Evolutionary conservation across 2,113 vertebrate species (phyloP), one percentile per base, ranked within the genome.

Genomic region (Pterocles burchelli): DNA sequence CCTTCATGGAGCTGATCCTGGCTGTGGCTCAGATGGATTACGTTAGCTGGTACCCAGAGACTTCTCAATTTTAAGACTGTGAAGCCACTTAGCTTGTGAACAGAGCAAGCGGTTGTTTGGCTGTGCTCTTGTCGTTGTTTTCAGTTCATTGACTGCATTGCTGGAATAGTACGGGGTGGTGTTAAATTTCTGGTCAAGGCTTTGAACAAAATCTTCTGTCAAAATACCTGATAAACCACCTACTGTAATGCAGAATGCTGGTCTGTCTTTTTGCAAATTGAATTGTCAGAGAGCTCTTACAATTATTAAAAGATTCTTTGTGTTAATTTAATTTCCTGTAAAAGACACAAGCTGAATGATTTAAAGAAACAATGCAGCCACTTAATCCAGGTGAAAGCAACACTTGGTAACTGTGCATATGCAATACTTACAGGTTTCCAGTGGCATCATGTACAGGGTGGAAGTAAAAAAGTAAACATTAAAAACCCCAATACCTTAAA

Each of bases 231-330:
- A 84, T 89, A 63, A 87, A 68, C 34, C n/a, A 24, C 68, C 75
- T 81, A 21, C 63, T 80, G 59, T 55, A 75, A 54, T 48, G 52
- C 52, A 61, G 41, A 73, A n/a, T 31, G 61, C 38, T 72, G 25
- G 26, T 24, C 54, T 93, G 43, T 54, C 65, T 46, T 85, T 94
- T 66, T 85, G 58, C 79, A 84, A 61, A 75, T 68, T 70, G 33
- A 84, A 51, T 86, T 90, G 57, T 75, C 31, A 6, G 72, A 57
- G 82, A 74, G 61, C 85, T 86, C 29, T 89, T 66, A 87, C 0
- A 38, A 16, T 59, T 78, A 89, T 93, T 89, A 80, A 96, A 95
- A 94, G 67, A 58, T 57, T 17, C 77, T 80, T 88, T 94, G 36
- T 68, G 36, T 79, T 92, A 88, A 84, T 87, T 74, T 71, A 29